Conservation (phyloP, 2,888 invertebrate genomes). For the Ctenicera cuprea region DNA sequence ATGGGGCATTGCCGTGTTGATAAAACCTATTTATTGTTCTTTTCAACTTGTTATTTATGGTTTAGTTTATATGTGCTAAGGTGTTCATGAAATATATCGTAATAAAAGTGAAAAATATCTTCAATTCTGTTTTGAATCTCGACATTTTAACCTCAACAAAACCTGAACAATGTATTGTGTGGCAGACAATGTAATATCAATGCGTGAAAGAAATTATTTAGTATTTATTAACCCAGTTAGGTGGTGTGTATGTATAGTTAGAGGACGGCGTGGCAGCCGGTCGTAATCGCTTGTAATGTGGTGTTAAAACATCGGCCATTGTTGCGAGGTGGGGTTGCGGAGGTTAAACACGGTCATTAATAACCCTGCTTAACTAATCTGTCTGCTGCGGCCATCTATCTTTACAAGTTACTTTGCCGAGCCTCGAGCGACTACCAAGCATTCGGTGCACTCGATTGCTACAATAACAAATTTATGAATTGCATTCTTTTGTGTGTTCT, state of each 20-base stretch:
- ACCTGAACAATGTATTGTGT: too few relatives aligned
- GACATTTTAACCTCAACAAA: too few relatives aligned
- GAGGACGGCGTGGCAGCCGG: slow-evolving; percentile 39
- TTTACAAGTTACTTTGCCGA: slow-evolving; percentile 72
- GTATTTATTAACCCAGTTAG: slow-evolving; percentile 36
- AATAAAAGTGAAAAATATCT: too few relatives aligned
- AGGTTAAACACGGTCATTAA: slow-evolving; percentile 80
- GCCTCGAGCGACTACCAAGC: slow-evolving; percentile 64
- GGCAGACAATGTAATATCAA: neutral
- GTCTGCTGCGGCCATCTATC: slow-evolving; percentile 75
- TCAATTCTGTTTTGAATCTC: too few relatives aligned
- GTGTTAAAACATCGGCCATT: slow-evolving; percentile 73
- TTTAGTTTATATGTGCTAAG: too few relatives aligned
- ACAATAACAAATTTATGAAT: slow-evolving; percentile 69
- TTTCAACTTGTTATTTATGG: too few relatives aligned
- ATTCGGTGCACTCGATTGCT: slow-evolving; percentile 67
- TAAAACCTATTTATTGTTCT: too few relatives aligned
- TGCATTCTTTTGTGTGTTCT: slow-evolving; percentile 56
- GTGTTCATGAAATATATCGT: too few relatives aligned
- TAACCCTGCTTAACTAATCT: slow-evolving; percentile 79
- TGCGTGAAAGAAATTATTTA: neutral
- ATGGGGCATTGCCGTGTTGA: too few relatives aligned
- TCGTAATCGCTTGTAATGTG: slow-evolving; percentile 71
- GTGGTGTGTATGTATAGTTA: slow-evolving; percentile 7
- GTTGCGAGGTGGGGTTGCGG: slow-evolving; percentile 73